These are phyloP conservation scores for Psylliodes chrysocephalus DNA, from an alignment of 2,888 invertebrate genomes.

Conservation along the genomic window DNA sequence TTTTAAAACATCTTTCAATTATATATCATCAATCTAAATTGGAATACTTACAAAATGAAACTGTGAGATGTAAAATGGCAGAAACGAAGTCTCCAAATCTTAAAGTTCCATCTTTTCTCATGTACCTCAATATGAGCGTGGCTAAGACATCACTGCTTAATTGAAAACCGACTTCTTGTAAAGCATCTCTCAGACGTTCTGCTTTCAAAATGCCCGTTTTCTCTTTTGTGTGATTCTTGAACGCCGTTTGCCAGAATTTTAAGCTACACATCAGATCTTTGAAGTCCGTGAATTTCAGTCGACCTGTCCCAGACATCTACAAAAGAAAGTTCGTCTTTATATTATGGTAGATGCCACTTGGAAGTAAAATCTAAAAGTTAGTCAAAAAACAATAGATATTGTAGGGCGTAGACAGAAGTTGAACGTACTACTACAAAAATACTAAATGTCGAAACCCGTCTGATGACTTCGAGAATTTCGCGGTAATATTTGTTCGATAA, in stretches of 20 bases:
- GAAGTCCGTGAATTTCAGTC: slow-evolving; percentile 86
- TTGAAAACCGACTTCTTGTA: slow-evolving; percentile 88
- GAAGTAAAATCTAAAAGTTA: too few relatives aligned
- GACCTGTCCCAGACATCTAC: slow-evolving; percentile 80
- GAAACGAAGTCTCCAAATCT: slow-evolving; percentile 93
- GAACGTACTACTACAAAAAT: too few relatives aligned
- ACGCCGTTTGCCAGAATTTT: slow-evolving; percentile 90
- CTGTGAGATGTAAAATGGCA: slow-evolving; percentile 86
- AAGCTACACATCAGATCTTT: slow-evolving; percentile 92
- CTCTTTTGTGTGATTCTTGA: slow-evolving; percentile 89
- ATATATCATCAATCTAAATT: neutral
- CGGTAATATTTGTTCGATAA: too few relatives aligned
- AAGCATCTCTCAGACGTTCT: slow-evolving; percentile 84
- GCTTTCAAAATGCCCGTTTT: slow-evolving; percentile 90
- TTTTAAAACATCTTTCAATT: too few relatives aligned
- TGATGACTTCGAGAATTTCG: too few relatives aligned
- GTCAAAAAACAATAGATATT: too few relatives aligned
- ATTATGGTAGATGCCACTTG: too few relatives aligned
- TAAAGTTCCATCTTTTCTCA: slow-evolving; percentile 92
- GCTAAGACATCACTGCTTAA: slow-evolving; percentile 86
- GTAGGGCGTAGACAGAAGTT: too few relatives aligned
- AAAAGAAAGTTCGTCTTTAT: too few relatives aligned
- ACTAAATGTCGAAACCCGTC: too few relatives aligned
- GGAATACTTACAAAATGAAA: slow-evolving; percentile 81
- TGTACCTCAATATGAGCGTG: slow-evolving; percentile 84